Base-by-base conservation (phyloP, 2,888 invertebrate genomes). In the Strigamia maritima region DNA sequence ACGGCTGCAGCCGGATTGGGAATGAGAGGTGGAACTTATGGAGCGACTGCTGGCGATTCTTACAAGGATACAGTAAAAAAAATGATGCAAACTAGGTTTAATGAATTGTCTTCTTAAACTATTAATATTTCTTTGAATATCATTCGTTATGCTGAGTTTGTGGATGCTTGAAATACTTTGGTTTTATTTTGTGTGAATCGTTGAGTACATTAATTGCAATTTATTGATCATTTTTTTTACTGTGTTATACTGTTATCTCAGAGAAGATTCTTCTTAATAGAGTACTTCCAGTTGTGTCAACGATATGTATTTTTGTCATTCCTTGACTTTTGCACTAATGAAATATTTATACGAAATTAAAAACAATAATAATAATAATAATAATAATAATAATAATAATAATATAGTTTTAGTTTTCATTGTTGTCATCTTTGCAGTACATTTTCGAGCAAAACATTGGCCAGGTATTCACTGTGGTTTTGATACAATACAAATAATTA, bases 41-140 rank as follows among this genome's bases (percentile, higher is more conserved):
- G 91, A 70, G 91, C 93, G 0, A 89, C 92, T 81, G 93, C 94
- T 0, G 93, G 93, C 22, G 93, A 94, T 84, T 93, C 94, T 0
- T 95, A 95, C 85, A 91, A 94, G 87, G 94, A 94, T 84, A 93
- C 94, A 80, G 94, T 95, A 0, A 93, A 94, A 85, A 94, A 94
- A 86, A 91, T 94, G 85, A 94, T 94, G 92, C 92, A 93, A 84
- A 93, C 94, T 0, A 89, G 95, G 84, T 95, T 93, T 85, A 92
- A 93, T 85, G 94, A 94, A 86, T 88, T 93, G 91, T 79, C 79
- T 35, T 75, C 65, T 65, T 65, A 65, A 65, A 24, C 10, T 19
- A 6, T 60, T 7, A 7, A 6, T 10, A 60, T 6, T 60, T 60
- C 2, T 22, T 60, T 65, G 24, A 24, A 16, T 65, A 24, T 26